Evolutionary conservation across 2,888 invertebrate species (phyloP), one percentile per base, ranked within the genome.

Genomic region (Pachydiplax longipennis): DNA sequence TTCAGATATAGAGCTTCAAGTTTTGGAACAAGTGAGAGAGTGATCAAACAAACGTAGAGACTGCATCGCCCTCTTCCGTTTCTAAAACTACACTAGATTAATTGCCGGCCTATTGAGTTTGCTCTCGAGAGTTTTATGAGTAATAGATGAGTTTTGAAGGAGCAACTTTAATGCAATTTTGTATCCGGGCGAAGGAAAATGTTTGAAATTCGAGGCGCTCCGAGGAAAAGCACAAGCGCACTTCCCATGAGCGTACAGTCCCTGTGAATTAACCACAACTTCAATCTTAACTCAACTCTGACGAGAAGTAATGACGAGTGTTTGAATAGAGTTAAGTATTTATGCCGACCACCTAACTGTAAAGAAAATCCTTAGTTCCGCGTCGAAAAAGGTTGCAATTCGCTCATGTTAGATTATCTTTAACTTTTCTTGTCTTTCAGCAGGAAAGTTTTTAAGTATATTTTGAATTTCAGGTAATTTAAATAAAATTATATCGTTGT

Each of bases 91-190:
- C 31, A 31, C 73, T 73, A 73, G 73, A 73, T 73, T 73, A 73
- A 73, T 73, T 73, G 73, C 31, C 31, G 73, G 73, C 73, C 25
- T 73, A 73, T 73, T 73, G 73, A 73, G 73, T 73, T 31, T 31
- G 73, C 25, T 31, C 25, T 13, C 25, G 73, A 25, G 73, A 25
- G 31, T 81, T 81, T n/a, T 81, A 81, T 81, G 81, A 81, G 81
- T 81, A 40, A 81, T 81, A 81, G 3, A 81, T 81, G 81, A 81
- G 81, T 81, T 40, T 81, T 37, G 37, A 53, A 73, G 73, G 73
- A 73, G 73, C 25, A 31, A 73, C 73, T 73, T 73, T 31, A 10
- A 31, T 25, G 73, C 31, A 73, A 73, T 73, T 73, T 73, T 73
- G 31, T 25, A 73, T 73, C 31, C 25, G 73, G 22, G 25, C 13